phyloP scores from a whole-genome alignment of 2,797 vertebrate genomes.

The Ammospiza maritima region DNA sequence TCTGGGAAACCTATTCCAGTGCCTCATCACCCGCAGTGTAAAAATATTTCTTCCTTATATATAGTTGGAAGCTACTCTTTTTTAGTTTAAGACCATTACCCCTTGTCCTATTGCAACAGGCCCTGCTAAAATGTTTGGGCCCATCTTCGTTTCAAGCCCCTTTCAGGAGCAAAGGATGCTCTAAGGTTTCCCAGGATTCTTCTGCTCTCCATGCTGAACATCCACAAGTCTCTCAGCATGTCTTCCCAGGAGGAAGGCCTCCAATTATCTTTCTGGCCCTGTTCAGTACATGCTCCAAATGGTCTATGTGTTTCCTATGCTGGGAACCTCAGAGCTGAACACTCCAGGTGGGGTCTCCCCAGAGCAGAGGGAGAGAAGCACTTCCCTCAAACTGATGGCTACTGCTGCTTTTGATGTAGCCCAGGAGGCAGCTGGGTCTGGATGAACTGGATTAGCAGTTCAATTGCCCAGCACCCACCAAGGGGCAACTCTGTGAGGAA shows the following conservation, averaged over 20 bases:
- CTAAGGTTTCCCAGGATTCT: background rate
- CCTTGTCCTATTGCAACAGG: background rate
- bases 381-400: background rate
- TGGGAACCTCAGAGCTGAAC: background rate
- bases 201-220: background rate
- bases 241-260: background rate
- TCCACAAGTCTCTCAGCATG: background rate
- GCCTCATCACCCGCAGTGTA: rapidly evolving
- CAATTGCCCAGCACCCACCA: background rate
- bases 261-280: background rate
- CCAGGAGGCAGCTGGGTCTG: background rate
- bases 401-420: background rate
- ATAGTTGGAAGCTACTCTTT: background rate
- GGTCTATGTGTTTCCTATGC: background rate
- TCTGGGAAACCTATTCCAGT: background rate
- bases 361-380: background rate
- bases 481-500: background rate
- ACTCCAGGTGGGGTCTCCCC: background rate
- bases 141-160: background rate
- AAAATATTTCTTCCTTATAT: background rate
- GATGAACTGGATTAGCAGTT: background rate
- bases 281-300: background rate
- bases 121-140: background rate
- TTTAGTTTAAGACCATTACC: background rate
- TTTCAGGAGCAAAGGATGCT: background rate